A percentile compares a stretch with the other conserved stretches of the same genome.
Evolutionary conservation across 2,113 vertebrate genomes (phyloP).

Genomic region (Halcyon senegalensis): DNA sequence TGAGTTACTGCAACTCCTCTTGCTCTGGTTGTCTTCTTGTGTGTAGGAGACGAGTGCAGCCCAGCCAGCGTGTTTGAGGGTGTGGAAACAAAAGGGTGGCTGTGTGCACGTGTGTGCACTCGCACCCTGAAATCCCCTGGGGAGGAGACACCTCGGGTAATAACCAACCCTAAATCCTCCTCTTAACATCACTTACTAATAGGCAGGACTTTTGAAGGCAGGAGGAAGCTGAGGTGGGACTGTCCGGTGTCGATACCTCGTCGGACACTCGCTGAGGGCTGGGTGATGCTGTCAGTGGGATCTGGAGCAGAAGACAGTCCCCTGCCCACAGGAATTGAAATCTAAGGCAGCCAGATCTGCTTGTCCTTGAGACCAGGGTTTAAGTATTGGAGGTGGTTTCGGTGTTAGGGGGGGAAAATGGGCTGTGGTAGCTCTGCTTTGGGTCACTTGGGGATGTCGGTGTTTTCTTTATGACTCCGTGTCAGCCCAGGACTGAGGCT

Average conservation of each 20-base stretch:
- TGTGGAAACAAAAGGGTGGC: not conserved
- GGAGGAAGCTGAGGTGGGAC: not conserved
- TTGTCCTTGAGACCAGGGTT: not conserved
- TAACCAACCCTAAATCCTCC: not conserved
- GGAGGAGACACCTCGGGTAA: not conserved
- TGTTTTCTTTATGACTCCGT: not conserved
- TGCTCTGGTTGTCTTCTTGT: too few species aligned
- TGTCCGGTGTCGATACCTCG: accelerated
- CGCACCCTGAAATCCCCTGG: not conserved
- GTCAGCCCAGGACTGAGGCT: accelerated
- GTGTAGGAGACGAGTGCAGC: accelerated
- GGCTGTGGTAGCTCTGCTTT: not conserved
- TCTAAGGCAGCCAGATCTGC: not conserved
- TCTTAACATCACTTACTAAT: not conserved
- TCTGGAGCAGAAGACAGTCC: not conserved
- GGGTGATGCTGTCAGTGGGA: accelerated
- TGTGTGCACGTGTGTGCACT: not conserved
- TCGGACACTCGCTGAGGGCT: accelerated
- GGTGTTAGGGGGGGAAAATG: not conserved
- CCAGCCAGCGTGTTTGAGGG: not conserved
- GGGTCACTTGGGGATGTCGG: not conserved
- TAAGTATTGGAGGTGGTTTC: not conserved
- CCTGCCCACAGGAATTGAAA: not conserved
- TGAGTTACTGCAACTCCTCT: accelerated
- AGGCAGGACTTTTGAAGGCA: not conserved